Evolutionary conservation across 2,113 vertebrate genomes (phyloP).

Genomic region (Ploceus nigricollis): DNA sequence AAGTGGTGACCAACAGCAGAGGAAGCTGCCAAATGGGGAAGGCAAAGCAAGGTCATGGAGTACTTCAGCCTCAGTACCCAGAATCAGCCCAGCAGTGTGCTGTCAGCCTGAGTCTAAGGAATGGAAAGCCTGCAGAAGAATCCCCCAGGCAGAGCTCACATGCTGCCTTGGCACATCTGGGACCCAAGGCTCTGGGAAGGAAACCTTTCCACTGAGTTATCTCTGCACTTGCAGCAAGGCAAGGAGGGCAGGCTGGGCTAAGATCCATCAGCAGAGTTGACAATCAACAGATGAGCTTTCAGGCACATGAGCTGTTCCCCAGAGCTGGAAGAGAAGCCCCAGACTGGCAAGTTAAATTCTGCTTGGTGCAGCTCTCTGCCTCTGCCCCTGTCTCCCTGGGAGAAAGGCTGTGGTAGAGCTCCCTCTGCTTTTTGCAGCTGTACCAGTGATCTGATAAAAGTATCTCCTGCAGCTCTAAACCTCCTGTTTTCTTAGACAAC

Average conservation of each 20-base stretch:
- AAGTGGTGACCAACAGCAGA: not conserved
- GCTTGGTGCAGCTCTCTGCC: not conserved
- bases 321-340: not conserved
- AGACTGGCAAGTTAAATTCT: not conserved
- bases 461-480: not conserved
- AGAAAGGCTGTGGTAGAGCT: not conserved
- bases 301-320: not conserved
- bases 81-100: not conserved
- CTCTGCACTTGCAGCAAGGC: not conserved
- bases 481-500: not conserved
- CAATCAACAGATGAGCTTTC: not conserved
- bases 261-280: not conserved
- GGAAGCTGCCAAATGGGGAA: accelerated
- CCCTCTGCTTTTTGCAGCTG: not conserved
- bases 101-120: not conserved
- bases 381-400: not conserved
- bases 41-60: not conserved
- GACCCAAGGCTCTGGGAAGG: not conserved
- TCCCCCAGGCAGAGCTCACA: not conserved
- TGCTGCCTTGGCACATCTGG: not conserved
- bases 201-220: not conserved
- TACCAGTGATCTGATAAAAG: not conserved
- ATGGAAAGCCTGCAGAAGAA: not conserved
- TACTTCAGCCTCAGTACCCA: not conserved
- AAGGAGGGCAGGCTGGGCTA: not conserved